phyloP scores from a whole-genome alignment of 2,888 invertebrate species.

The Mechanitis mazaeus region DNA sequence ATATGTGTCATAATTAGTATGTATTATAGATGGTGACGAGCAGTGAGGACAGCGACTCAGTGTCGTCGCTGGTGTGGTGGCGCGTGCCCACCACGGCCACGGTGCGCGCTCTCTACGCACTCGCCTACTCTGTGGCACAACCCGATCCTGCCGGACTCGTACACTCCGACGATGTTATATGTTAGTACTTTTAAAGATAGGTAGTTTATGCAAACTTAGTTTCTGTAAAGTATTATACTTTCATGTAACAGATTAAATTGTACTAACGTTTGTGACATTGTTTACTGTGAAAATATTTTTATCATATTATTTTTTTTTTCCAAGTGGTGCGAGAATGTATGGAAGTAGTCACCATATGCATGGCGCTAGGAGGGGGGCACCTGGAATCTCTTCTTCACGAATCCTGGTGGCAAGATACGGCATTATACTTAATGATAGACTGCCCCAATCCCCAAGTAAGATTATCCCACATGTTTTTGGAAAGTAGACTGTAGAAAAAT shows the following conservation, averaged over 20 bases:
- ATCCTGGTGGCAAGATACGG: slow-evolving; percentile 90
- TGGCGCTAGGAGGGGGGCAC: slow-evolving; percentile 92
- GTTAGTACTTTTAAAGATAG: slow-evolving; percentile 45
- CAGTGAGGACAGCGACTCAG: slow-evolving; percentile 57
- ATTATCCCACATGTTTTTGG: not conserved
- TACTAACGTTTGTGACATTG: too few relatives aligned
- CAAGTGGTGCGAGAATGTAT: slow-evolving; percentile 92
- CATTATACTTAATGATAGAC: slow-evolving; percentile 90
- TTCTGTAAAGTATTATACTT: not conserved
- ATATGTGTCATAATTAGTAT: not conserved
- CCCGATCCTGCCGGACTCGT: slow-evolving; percentile 60
- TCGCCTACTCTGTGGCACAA: slow-evolving; percentile 62
- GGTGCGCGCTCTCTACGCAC: slow-evolving; percentile 62
- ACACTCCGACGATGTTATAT: slow-evolving; percentile 80
- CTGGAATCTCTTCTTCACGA: slow-evolving; percentile 89
- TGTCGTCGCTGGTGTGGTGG: slow-evolving; percentile 65
- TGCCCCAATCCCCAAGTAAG: slow-evolving; percentile 82
- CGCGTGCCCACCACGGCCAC: slow-evolving; percentile 64
- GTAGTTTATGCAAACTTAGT: not conserved
- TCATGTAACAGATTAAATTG: not conserved
- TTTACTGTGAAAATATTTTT: too few relatives aligned
- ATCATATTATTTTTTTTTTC: slow-evolving; percentile 29
- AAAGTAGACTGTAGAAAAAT: not conserved
- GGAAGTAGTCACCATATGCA: slow-evolving; percentile 92
- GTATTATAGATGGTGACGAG: slow-evolving; percentile 54